phyloP scores from a whole-genome alignment of 1,140 invertebrate species.

The Trinorchestia longiramus region DNA sequence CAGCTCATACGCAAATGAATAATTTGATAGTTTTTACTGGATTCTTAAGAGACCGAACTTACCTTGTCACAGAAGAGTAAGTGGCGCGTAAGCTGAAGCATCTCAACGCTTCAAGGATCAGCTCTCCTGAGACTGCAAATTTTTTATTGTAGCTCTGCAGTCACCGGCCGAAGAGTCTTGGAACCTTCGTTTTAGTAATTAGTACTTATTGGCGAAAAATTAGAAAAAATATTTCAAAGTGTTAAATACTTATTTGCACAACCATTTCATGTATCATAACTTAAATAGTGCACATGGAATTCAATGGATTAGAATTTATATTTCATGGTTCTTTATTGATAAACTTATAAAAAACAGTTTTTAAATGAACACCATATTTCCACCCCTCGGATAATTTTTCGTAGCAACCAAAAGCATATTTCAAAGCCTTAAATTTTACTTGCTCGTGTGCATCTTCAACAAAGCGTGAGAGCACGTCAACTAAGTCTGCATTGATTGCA shows the following conservation, averaged over 20 bases:
- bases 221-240: no score
- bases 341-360: conserved; percentile 34
- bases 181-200: no score
- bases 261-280: not conserved
- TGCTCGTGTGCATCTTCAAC: not conserved
- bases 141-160: no score
- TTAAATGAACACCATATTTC: not conserved
- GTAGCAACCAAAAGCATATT: not conserved
- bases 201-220: no score
- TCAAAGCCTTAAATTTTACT: not conserved
- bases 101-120: no score
- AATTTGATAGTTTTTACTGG: no score
- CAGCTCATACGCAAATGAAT: no score
- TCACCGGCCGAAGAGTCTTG: no score
- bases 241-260: not conserved
- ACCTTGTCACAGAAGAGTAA: no score
- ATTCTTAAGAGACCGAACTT: no score
- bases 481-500: not conserved
- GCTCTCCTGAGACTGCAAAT: no score
- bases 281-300: not conserved
- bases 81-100: no score
- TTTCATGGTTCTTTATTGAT: conserved; percentile 6
- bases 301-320: not conserved
- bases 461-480: not conserved
- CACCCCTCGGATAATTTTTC: not conserved